A percentile compares a stretch with the other conserved stretches of the same genome.
Conservation (phyloP, 2,113 vertebrate species). For the Myotis davidii region DNA sequence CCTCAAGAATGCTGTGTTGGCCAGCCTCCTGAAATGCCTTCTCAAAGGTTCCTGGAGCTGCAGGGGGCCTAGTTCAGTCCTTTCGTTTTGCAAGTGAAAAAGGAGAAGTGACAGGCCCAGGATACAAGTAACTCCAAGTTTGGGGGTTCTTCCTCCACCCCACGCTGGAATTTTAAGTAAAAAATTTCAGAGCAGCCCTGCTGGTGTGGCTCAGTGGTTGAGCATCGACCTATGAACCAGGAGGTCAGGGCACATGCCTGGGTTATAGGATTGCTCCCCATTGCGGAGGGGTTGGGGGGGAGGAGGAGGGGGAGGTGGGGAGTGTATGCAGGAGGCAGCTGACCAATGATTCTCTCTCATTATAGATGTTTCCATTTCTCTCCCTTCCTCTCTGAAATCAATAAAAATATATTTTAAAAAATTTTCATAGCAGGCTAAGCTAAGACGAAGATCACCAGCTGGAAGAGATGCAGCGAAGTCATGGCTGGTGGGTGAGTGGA, state of each 20-base stretch:
- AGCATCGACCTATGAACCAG: no score
- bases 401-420: neutral
- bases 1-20: neutral
- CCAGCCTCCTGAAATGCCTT: neutral
- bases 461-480: neutral
- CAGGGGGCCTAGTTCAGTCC: neutral
- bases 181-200: neutral
- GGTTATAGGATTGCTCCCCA: no score
- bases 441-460: neutral
- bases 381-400: no score
- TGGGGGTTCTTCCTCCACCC: neutral
- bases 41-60: neutral
- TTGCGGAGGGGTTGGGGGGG: no score
- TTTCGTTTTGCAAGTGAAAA: neutral
- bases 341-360: no score
- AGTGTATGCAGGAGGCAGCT: no score
- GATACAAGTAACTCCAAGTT: neutral
- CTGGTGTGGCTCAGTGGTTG: no score
- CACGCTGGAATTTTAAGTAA: neutral
- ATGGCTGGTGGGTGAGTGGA: neutral
- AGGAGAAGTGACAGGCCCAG: neutral
- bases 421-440: neutral
- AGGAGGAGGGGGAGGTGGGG: fast-evolving
- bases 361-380: no score
- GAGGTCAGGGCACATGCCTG: no score